Base-by-base conservation (phyloP, 2,797 vertebrate genomes). In the Passerculus sandwichensis region DNA sequence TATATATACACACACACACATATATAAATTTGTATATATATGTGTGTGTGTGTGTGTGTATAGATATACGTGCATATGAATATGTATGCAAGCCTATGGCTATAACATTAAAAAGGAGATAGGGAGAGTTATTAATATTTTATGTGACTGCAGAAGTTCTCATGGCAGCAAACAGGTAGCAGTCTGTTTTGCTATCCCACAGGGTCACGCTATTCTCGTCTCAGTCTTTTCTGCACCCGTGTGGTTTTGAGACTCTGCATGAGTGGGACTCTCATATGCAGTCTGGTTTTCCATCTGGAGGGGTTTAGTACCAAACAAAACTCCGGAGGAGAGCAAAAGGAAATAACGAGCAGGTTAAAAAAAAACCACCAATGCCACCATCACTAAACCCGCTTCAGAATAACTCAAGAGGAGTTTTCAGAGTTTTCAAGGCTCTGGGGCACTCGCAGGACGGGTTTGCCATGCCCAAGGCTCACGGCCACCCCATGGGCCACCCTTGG, bases 21-120 rank as follows among this genome's bases (percentile, higher is more conserved):
- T 2, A 34, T 6, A 25, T 5, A 1, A 9, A 10, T 2, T 11
- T 1, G 16, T 15, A n/a, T 5, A 30, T 29, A 0, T 32, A 2
- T 27, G 10, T 36, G 2, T 27, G 10, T 36, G 3, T 16, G 1
- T n/a, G 5, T 7, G 8, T 18, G 25, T 1, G 1, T 15, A n/a
- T 3, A 54, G 20, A 42, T 45, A 50, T 6, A n/a, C 0, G 2
- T 27, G 17, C 10, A 23, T 45, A 9, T 20, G 54, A 69, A 70
- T 62, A 66, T 9, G 9, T 10, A 34, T 20, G 15, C 15, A 32
- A 51, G 18, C 9, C 18, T n/a, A 45, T 12, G 30, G 12, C 27
- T 44, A 2, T 16, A 51, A n/a, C 8, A 67, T 72, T 32, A 54
- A 74, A 56, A 62, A 30, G 9, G 16, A 77, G 67, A 73, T 18